Evolutionary conservation across 2,888 invertebrate species (phyloP), one percentile per base, ranked within the genome.

Genomic region (Eupithecia subumbrata): DNA sequence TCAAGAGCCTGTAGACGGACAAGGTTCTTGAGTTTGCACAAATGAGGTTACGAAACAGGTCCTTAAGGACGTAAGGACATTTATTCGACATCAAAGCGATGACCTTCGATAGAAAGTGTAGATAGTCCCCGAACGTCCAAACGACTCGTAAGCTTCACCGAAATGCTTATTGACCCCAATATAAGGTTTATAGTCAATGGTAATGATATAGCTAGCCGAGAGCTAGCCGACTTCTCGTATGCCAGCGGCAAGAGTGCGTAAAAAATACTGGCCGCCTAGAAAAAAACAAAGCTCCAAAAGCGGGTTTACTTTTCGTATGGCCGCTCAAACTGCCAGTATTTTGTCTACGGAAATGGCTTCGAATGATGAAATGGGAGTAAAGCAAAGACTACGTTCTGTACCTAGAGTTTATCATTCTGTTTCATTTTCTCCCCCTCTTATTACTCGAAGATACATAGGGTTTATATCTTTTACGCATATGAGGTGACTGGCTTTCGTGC

Each of bases 11-110:
- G 56, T 5, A 25, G 56, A 56, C 22, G 12, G 56, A 56, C 22
- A 56, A 60, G 60, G 60, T 25, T 60, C 60, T 25, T 25, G 25
- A 25, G 14, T 12, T 60, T 14, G 25, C 12, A 60, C 22, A 56
- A 56, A 56, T 25, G 60, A 60, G 60, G 60, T 22, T 14, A 22
- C 22, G 22, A 56, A 56, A 22, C 56, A 56, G 25, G 60, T 25
- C 60, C 60, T 60, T 22, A 56, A 60, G 60, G 60, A 60, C 60
- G n/a, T 25, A 60, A 40, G 34, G 60, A 60, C 60, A 60, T 52
- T 52, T 22, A 64, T 66, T 67, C 16, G 22, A 69, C 40, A 69
- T 60, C 25, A 60, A 60, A 60, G 60, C 60, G 60, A 60, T 60
- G 60, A 60, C 60, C 60, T 60, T 60, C 60, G 60, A 60, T 60